phyloP scores from a whole-genome alignment of 2,797 vertebrate genomes.

The Aulostomus chinensis region DNA sequence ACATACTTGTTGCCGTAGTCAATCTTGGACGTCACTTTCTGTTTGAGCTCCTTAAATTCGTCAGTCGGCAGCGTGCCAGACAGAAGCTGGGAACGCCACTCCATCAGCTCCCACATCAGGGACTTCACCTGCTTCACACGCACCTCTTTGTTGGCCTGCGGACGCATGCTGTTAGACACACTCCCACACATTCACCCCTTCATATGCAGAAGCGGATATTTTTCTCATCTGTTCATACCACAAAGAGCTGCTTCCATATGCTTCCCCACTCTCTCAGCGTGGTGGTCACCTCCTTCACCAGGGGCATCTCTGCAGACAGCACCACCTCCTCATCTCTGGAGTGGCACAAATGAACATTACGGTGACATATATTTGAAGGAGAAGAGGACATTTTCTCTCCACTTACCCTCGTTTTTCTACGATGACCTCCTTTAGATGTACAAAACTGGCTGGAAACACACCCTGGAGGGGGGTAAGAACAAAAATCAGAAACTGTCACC shows the following conservation, averaged over 20 bases:
- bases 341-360: background rate
- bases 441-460: constrained; percentile 90
- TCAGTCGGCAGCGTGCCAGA: constrained; percentile 96
- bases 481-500: background rate
- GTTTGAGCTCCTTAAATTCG: constrained; percentile 97
- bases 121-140: constrained; percentile 87
- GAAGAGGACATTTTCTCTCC: background rate
- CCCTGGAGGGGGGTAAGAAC: constrained; percentile 77
- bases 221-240: constrained; percentile 77
- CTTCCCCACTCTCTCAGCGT: constrained; percentile 96
- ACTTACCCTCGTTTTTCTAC: constrained; percentile 88
- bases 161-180: constrained; percentile 5
- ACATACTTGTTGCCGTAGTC: constrained; percentile 97
- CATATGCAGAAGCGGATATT: background rate
- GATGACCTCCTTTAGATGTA: constrained; percentile 88
- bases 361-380: background rate
- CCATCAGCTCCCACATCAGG: constrained; percentile 96
- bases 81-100: constrained; percentile 97
- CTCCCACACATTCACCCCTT: background rate
- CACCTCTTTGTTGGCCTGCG: constrained; percentile 83
- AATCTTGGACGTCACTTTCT: constrained; percentile 98
- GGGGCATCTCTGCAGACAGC: constrained; percentile 88
- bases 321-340: constrained; percentile 84
- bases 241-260: constrained; percentile 97
- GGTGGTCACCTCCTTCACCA: constrained; percentile 96